Evolutionary conservation across 2,113 vertebrate genomes (phyloP).

Genomic region (Antechinus stuartii): DNA sequence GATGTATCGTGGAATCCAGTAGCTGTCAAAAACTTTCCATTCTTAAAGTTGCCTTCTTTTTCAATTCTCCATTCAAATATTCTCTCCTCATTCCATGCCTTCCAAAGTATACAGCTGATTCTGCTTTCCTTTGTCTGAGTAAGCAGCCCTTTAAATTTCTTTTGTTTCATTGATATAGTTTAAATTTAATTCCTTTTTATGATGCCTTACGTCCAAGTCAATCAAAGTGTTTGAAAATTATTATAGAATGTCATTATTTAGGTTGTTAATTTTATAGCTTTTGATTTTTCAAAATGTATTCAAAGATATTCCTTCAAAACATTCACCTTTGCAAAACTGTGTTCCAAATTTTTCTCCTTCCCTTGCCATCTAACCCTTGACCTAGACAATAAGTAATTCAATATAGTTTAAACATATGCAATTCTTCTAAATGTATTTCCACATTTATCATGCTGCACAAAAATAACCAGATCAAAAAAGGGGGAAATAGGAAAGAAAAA

Average conservation of each 20-base stretch:
- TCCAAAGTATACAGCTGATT: not conserved
- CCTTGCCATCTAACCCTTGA: too few species aligned
- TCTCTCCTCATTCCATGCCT: not conserved
- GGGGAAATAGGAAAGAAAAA: too few species aligned
- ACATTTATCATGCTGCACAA: too few species aligned
- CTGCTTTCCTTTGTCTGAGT: not conserved
- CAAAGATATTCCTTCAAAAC: too few species aligned
- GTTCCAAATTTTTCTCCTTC: too few species aligned
- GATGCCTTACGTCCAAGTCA: not conserved
- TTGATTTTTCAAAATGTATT: too few species aligned
- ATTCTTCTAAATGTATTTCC: too few species aligned
- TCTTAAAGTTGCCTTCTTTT: conserved; percentile 58
- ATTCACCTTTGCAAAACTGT: too few species aligned
- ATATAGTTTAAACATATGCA: too few species aligned
- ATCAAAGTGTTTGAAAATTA: not conserved
- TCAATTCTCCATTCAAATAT: not conserved
- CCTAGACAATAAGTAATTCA: too few species aligned
- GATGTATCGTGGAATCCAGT: conserved; percentile 66
- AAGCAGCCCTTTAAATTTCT: not conserved
- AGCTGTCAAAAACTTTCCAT: conserved; percentile 26
- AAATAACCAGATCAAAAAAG: too few species aligned
- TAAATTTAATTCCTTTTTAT: not conserved
- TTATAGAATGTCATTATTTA: not conserved
- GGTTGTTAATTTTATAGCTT: too few species aligned
- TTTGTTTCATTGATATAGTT: not conserved